Conservation (phyloP, 2,113 vertebrate genomes). For the Ammospiza caudacuta region DNA sequence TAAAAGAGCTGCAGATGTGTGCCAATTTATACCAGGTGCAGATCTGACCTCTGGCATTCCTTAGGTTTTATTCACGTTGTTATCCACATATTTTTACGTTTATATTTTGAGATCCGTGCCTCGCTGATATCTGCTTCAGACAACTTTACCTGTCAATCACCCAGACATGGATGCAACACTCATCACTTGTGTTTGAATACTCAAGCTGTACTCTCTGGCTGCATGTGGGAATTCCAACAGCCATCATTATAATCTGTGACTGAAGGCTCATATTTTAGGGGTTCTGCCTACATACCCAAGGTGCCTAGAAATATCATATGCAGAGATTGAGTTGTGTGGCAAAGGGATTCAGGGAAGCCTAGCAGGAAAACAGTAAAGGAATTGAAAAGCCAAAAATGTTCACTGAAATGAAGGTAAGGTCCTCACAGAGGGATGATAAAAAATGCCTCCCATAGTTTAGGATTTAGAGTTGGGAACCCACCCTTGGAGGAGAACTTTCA, state of each 20-base stretch:
- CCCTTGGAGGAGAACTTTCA: neutral
- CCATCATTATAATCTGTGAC: neutral
- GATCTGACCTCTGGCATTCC: neutral
- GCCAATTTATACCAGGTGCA: neutral
- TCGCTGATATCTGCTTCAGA: neutral
- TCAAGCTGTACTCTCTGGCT: neutral
- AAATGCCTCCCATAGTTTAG: neutral
- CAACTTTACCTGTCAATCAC: neutral
- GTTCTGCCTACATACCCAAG: neutral
- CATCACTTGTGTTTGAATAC: neutral
- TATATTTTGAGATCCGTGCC: neutral
- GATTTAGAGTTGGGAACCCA: neutral
- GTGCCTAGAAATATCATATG: neutral
- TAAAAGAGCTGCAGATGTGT: neutral
- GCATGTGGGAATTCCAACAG: neutral
- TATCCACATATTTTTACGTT: neutral
- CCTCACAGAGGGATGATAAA: neutral
- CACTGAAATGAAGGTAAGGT: neutral
- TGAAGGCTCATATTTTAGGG: neutral
- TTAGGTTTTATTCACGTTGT: neutral
- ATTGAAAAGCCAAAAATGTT: neutral
- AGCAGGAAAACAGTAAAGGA: neutral
- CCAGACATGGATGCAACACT: neutral
- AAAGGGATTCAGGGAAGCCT: neutral
- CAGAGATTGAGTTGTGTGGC: neutral